A percentile compares a stretch with the other conserved stretches of the same genome.
phyloP scores from a whole-genome alignment of 2,113 vertebrate species.

The Lycaon pictus region DNA sequence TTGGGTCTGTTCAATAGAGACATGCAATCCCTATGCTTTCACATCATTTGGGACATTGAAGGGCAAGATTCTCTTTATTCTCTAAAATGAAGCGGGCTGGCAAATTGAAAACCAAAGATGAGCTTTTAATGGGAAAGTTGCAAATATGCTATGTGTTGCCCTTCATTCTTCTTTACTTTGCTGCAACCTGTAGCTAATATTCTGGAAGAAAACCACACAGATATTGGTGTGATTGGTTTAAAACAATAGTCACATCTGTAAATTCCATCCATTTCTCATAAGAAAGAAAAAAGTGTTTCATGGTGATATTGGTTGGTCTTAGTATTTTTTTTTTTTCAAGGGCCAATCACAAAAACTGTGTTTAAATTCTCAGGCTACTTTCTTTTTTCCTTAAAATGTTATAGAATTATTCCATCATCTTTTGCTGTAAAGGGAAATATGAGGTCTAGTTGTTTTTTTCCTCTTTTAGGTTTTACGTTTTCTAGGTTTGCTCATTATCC shows the following conservation, averaged over 20 bases:
- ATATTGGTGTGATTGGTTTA: background rate
- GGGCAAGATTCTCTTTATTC: background rate
- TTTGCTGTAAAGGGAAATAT: background rate
- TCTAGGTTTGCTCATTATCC: constrained; percentile 4
- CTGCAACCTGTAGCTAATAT: background rate
- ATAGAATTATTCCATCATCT: background rate
- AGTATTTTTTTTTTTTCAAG: constrained; percentile 21
- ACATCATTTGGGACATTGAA: background rate
- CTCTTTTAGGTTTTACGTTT: background rate
- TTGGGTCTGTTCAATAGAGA: background rate
- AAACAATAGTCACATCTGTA: background rate
- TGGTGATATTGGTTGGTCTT: background rate
- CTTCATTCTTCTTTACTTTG: background rate
- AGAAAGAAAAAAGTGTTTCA: background rate
- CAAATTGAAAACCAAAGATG: background rate
- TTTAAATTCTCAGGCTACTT: background rate
- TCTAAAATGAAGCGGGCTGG: background rate
- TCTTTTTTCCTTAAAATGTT: background rate
- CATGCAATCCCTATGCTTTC: background rate
- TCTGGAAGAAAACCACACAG: background rate
- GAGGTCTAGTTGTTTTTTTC: background rate
- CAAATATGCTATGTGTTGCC: background rate
- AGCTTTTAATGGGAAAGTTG: background rate
- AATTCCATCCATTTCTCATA: background rate
- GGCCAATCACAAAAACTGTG: background rate